These are phyloP conservation scores for Xyrauchen texanus DNA, from an alignment of 2,113 vertebrate species.

Conservation along the genomic window DNA sequence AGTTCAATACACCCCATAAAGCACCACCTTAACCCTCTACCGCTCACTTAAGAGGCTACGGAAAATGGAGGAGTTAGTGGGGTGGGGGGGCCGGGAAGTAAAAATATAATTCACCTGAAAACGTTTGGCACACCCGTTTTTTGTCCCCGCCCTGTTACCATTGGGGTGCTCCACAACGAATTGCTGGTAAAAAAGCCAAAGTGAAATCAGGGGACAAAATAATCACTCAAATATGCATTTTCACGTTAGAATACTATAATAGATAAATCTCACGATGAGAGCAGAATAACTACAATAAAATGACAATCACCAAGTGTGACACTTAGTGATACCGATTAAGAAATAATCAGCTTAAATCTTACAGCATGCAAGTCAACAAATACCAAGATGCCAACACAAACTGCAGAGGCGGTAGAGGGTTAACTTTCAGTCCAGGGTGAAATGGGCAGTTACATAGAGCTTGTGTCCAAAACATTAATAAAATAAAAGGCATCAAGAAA, in stretches of 20 bases:
- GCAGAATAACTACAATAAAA: background rate
- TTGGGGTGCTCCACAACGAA: conserved; percentile 55
- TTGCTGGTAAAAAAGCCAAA: conserved; percentile 62
- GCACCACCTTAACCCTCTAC: conserved; percentile 55
- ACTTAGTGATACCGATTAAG: background rate
- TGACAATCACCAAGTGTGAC: background rate
- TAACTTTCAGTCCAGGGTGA: conserved; percentile 51
- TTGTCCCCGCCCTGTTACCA: conserved; percentile 62
- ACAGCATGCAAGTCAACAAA: conserved; percentile 55
- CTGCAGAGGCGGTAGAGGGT: conserved; percentile 59
- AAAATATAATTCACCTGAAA: conserved; percentile 63
- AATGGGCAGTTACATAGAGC: conserved; percentile 33
- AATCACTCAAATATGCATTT: conserved; percentile 50
- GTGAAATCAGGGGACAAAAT: conserved; percentile 56
- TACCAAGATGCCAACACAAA: conserved; percentile 51
- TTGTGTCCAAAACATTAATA: background rate
- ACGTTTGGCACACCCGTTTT: conserved; percentile 65
- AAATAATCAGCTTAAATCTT: conserved; percentile 25
- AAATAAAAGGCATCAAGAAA: no score
- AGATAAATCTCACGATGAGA: conserved; percentile 38
- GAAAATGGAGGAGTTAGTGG: conserved; percentile 53
- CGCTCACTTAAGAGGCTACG: conserved; percentile 53
- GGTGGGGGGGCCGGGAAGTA: conserved; percentile 56
- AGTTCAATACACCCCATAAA: conserved; percentile 24
- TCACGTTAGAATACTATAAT: conserved; percentile 32